phyloP scores from a whole-genome alignment of 2,113 vertebrate species.

The Brienomyrus longianalis region DNA sequence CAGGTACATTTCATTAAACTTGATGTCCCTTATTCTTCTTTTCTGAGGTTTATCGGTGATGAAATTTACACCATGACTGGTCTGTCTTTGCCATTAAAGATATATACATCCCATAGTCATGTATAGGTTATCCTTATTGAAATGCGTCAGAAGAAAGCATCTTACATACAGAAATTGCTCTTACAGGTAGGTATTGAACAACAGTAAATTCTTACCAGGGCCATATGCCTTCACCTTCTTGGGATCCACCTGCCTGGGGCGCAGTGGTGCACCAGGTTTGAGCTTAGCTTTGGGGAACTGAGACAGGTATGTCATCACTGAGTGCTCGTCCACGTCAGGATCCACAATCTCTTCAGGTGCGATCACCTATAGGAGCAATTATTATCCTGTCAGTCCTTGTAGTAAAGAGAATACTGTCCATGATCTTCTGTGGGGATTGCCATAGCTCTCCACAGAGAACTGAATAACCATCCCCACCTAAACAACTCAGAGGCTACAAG shows the following conservation, averaged over 20 bases:
- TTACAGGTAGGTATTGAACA: not conserved
- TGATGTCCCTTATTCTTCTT: not conserved
- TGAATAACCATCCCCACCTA: not conserved
- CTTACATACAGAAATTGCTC: not conserved
- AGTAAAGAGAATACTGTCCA: not conserved
- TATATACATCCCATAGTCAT: not conserved
- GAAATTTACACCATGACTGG: not conserved
- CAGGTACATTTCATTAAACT: not conserved
- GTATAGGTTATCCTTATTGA: not conserved
- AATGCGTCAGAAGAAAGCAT: not conserved
- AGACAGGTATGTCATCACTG: conserved; percentile 90
- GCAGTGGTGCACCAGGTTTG: conserved; percentile 78
- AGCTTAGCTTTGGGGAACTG: conserved; percentile 91
- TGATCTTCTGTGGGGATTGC: not conserved
- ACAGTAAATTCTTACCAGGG: conserved; percentile 63
- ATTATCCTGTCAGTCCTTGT: not conserved
- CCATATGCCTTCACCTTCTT: conserved; percentile 80
- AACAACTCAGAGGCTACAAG: not conserved
- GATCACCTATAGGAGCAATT: conserved; percentile 65
- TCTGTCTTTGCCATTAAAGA: not conserved
- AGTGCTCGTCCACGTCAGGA: conserved; percentile 87
- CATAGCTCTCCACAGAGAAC: not conserved
- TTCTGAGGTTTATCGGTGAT: not conserved
- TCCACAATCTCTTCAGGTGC: conserved; percentile 90
- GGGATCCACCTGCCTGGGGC: conserved; percentile 73